A percentile compares a stretch with the other conserved stretches of the same genome.
phyloP scores from a whole-genome alignment of 2,888 invertebrate species.

The Rhamphomyia laevipes region DNA sequence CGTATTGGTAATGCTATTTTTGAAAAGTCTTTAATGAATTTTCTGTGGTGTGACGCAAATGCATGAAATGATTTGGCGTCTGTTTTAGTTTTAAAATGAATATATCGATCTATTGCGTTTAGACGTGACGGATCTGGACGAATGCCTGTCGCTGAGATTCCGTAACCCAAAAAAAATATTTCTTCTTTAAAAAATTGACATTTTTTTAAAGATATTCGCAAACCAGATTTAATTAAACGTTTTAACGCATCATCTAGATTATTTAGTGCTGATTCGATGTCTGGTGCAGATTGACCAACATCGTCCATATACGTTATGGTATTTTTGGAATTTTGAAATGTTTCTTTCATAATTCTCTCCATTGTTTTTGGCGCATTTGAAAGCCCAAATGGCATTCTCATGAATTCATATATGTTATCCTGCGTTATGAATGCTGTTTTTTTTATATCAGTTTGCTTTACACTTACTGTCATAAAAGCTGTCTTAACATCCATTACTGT shows the following conservation, averaged over 20 bases:
- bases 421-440: slow-evolving; percentile 7
- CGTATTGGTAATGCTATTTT: slow-evolving; percentile 2
- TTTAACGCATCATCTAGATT: neutral
- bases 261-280: neutral
- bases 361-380: neutral
- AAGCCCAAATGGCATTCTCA: neutral
- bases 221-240: neutral
- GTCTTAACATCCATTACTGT: slow-evolving; percentile 5
- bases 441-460: neutral
- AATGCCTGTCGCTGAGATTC: slow-evolving; percentile 1
- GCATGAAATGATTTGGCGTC: slow-evolving; percentile 1
- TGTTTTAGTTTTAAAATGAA: slow-evolving; percentile 1
- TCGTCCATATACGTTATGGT: neutral
- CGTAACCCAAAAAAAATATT: slow-evolving; percentile 6
- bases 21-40: slow-evolving; percentile 2
- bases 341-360: neutral
- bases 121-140: neutral
- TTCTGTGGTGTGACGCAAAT: slow-evolving; percentile 2
- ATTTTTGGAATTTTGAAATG: neutral
- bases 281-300: slow-evolving; percentile 1
- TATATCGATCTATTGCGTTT: neutral
- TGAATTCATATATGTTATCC: slow-evolving; percentile 4
- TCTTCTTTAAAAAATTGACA: slow-evolving; percentile 4
- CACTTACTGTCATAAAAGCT: slow-evolving; percentile 1
- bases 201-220: neutral